Percentiles rank a stretch among this genome's conserved stretches.
phyloP scores from a whole-genome alignment of 2,113 vertebrate genomes.

The Galemys pyrenaicus region DNA sequence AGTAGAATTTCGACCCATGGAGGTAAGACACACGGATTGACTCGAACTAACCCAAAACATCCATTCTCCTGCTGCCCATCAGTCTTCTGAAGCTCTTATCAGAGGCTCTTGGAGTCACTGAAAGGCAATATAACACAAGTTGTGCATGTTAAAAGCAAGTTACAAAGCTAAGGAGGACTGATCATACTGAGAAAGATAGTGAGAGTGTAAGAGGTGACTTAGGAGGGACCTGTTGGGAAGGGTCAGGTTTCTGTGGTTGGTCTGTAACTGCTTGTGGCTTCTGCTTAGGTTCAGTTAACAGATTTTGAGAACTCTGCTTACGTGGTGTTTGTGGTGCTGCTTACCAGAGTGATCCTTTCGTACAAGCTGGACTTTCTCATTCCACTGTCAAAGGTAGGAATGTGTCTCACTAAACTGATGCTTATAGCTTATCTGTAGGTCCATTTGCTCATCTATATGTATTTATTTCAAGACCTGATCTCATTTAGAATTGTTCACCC shows the following conservation, averaged over 20 bases:
- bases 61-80: accelerated
- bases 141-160: not conserved
- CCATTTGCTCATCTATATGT: not conserved
- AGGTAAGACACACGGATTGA: conserved; percentile 84
- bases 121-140: not conserved
- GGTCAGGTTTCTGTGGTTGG: accelerated
- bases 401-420: accelerated
- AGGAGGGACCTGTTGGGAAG: not conserved
- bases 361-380: conserved; percentile 99
- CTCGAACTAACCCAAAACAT: not conserved
- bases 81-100: not conserved
- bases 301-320: conserved; percentile 99
- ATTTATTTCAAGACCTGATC: not conserved
- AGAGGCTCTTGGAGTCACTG: not conserved
- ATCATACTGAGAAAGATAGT: not conserved
- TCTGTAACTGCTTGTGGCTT: not conserved
- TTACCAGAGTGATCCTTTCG: conserved; percentile 97
- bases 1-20: conserved; percentile 98
- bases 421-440: not conserved
- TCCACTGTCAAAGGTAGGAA: conserved; percentile 95
- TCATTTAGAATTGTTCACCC: not conserved
- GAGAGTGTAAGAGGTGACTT: no score
- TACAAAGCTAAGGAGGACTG: not conserved
- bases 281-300: conserved; percentile 94
- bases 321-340: conserved; percentile 97